Evolutionary conservation across 2,797 vertebrate species (phyloP), one percentile per base, ranked within the genome.

Genomic region (Oreochromis mossambicus): DNA sequence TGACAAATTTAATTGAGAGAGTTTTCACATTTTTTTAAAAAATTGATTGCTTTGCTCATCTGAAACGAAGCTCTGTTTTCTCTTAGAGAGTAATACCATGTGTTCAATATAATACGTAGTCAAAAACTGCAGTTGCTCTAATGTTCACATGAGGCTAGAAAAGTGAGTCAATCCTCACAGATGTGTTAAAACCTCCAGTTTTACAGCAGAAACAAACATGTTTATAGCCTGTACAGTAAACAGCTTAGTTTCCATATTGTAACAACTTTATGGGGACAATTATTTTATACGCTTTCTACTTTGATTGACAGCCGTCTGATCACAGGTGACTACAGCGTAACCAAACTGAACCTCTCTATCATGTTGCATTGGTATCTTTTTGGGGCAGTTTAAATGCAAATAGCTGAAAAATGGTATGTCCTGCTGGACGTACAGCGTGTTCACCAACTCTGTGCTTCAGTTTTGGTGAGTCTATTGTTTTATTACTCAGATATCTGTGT

Each of bases 351-450:
- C 36, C n/a, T 0, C 61, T 66, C 36, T 38, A 38, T 5, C n/a
- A 66, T 8, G 61, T 24, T 21, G 36, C 11, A 0, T 38, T 38
- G 19, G 34, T 13, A 63, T 19, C 19, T 0, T n/a, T 6, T 10
- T 19, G 32, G 5, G 17, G 6, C 17, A 63, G 10, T 7, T 63
- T 63, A n/a, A 63, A 63, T 9, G 26, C 26, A 26, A 26, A 26
- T 43, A 43, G 12, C 41, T 43, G 41, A 38, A 10, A 38, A 38
- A 26, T 38, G 9, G 10, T 38, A 4, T 38, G 38, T 41, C 38
- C 38, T 41, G 38, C 38, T 41, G 38, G 38, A 11, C 10, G 36
- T 38, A 11, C 36, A 38, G 36, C 36, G 8, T 38, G 36, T 38
- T 38, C 43, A 14, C 14, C 6, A 15, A 6, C 43, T 46, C 43